Base-by-base conservation (phyloP, 2,797 vertebrate genomes). In the Heliangelus exortis region DNA sequence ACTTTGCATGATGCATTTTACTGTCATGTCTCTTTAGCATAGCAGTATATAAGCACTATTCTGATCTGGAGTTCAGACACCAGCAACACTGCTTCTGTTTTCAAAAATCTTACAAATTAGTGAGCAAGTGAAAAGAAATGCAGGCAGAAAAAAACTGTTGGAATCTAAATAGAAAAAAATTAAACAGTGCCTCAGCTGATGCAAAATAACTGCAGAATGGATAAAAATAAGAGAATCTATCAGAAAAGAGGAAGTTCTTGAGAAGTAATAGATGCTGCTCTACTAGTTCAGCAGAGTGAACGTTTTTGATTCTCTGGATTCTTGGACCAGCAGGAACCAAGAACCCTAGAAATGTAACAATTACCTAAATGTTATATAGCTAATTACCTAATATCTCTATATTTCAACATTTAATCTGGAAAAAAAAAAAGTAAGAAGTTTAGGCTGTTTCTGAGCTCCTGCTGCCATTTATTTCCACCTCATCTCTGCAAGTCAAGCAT, bases 241-340 rank as follows among this genome's bases (percentile, higher is more conserved):
- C 48, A 83, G 54, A 80, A 87, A 80, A 81, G 58, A 25, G 41
- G 55, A 33, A 61, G n/a, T 76, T 89, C 58, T 33, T 43, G 33
- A 66, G 36, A 87, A 93, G 47, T 78, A 91, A 93, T 83, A 93
- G 89, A 83, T 95, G 76, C 34, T 84, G 78, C 25, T 34, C 73
- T 83, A 54, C 29, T 75, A 33, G 17, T 87, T 48, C 63, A 92
- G 18, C 22, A 87, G 79, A 92, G 84, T 7, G 21, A 26, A 72
- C 54, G 81, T 91, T 61, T 80, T 85, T 83, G 65, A 89, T 89
- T 92, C 89, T 72, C 69, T 33, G 59, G 62, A 94, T 95, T 93
- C 79, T 92, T 62, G n/a, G 84, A 85, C 36, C 58, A 93, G 72
- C 50, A 84, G 79, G 73, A 92, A 54, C 29, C 79, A 86, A 91